Conservation (phyloP, 2,888 invertebrate genomes). For the Drosophila pegasa region DNA sequence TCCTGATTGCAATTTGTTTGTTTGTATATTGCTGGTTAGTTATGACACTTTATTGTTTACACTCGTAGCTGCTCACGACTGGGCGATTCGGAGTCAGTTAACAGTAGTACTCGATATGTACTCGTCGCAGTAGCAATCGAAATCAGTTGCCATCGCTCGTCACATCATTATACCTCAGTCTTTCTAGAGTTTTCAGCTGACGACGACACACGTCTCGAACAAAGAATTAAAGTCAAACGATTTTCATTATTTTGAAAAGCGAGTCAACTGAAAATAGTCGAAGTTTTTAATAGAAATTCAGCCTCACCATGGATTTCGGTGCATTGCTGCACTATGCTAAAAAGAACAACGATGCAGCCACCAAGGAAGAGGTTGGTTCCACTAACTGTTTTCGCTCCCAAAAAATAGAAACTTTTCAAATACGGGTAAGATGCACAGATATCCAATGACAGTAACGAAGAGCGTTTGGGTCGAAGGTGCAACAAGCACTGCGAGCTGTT, state of each 20-base stretch:
- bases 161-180: constrained; percentile 42
- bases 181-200: constrained; percentile 53
- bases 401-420: background rate
- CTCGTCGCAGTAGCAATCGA: constrained; percentile 13
- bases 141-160: background rate
- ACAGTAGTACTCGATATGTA: background rate
- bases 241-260: constrained; percentile 25
- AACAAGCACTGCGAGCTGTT: background rate
- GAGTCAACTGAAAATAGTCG: background rate
- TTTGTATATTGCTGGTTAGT: background rate
- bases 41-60: background rate
- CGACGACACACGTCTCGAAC: constrained; percentile 41
- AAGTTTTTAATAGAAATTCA: background rate
- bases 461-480: background rate
- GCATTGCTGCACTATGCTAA: constrained; percentile 87
- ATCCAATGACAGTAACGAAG: background rate
- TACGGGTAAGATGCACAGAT: constrained; percentile 2
- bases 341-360: constrained; percentile 86
- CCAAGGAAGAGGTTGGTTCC: constrained; percentile 82
- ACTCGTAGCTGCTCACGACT: background rate
- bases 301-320: constrained; percentile 87
- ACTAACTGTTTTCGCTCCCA: background rate
- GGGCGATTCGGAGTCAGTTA: too few species aligned
- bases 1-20: too few species aligned
- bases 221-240: constrained; percentile 28